These are phyloP conservation scores for Lepisosteus oculatus DNA, from an alignment of 2,113 vertebrate species.

Conservation along the genomic window DNA sequence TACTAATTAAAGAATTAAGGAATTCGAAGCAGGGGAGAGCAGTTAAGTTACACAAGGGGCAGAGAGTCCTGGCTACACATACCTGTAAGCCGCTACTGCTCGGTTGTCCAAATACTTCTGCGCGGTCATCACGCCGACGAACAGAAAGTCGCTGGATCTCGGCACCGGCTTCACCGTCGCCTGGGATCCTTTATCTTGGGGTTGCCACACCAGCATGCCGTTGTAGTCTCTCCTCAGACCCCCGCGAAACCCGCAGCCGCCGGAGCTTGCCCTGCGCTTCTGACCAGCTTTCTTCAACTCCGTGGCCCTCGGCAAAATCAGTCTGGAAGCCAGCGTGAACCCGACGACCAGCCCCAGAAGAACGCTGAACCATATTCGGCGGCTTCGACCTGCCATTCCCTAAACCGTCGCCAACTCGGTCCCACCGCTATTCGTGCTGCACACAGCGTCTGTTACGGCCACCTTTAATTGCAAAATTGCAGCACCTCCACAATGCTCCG, in stretches of 20 bases:
- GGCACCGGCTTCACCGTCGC: constrained; percentile 44
- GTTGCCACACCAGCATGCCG: constrained; percentile 51
- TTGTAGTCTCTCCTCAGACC: constrained; percentile 50
- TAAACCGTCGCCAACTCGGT: constrained; percentile 36
- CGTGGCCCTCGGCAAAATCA: constrained; percentile 77
- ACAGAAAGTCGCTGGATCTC: constrained; percentile 75
- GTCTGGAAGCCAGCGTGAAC: constrained; percentile 85
- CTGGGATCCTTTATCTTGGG: constrained; percentile 46
- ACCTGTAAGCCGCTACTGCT: constrained; percentile 87
- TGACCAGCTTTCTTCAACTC: constrained; percentile 76
- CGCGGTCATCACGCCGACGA: constrained; percentile 93
- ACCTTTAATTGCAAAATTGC: constrained; percentile 16
- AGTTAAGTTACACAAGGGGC: neutral
- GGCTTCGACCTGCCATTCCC: constrained; percentile 81
- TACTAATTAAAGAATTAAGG: too few species aligned
- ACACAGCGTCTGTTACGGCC: constrained; percentile 11
- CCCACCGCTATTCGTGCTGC: constrained; percentile 8
- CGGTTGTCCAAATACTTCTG: constrained; percentile 93
- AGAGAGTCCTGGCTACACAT: constrained; percentile 32
- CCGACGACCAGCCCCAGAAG: constrained; percentile 85
- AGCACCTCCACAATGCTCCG: constrained; percentile 31
- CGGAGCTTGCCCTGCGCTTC: constrained; percentile 60
- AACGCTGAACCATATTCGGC: constrained; percentile 87
- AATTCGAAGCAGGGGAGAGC: too few species aligned
- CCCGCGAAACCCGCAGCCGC: constrained; percentile 49